These are phyloP conservation scores for Phallusia fumigata DNA, from an alignment of 23 tunicate species.

Conservation along the genomic window DNA sequence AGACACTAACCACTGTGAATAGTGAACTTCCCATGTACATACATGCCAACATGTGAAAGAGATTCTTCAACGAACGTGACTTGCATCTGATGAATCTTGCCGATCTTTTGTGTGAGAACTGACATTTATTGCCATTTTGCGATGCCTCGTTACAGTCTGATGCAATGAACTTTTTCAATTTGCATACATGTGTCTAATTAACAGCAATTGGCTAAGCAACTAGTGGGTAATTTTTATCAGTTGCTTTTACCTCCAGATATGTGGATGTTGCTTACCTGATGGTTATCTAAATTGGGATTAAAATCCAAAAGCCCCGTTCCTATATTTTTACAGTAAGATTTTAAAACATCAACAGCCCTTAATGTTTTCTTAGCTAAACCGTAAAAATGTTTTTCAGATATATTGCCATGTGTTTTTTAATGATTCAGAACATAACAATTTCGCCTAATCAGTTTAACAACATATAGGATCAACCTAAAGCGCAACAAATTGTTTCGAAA, in stretches of 20 bases:
- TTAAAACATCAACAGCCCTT: no score
- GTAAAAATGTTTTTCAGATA: no score
- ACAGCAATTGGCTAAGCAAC: no score
- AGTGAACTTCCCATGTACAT: background rate
- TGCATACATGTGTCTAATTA: background rate
- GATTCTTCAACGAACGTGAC: slow-evolving; percentile 3
- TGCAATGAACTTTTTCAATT: background rate
- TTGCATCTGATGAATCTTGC: background rate
- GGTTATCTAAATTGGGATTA: no score
- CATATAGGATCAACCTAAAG: no score
- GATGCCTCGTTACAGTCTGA: background rate
- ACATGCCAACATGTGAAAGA: background rate
- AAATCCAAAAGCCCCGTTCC: no score
- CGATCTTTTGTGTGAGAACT: background rate
- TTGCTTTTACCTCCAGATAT: background rate
- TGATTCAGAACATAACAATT: no score
- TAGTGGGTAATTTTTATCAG: background rate
- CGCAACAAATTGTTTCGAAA: background rate
- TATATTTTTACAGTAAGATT: no score
- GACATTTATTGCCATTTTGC: background rate
- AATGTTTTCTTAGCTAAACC: no score
- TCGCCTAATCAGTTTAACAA: no score
- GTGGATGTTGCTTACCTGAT: background rate
- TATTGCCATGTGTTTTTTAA: no score
- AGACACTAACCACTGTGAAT: background rate